Conservation (phyloP, 2,113 vertebrate genomes). For the Macaca fascicularis region T2T-MFA8v1.1 NC_088388.1:98074001-98074500, state of each 20-base stretch:
- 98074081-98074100: neutral
- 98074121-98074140: neutral
- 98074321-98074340: neutral
- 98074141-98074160: neutral
- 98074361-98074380: neutral
- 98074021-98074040: neutral
- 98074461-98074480: neutral
- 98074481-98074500: neutral
- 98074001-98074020: neutral
- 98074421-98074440: neutral
- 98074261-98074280: neutral
- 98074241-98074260: neutral
- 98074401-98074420: neutral
- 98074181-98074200: neutral
- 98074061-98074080: neutral
- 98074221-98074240: neutral
- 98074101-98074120: neutral
- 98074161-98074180: neutral
- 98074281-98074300: neutral
- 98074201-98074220: neutral
- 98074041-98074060: neutral
- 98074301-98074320: neutral
- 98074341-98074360: neutral
- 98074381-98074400: neutral
- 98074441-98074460: conserved; percentile 4